Conservation (phyloP, 2,113 vertebrate genomes). For the Hirundichthys speculiger region DNA sequence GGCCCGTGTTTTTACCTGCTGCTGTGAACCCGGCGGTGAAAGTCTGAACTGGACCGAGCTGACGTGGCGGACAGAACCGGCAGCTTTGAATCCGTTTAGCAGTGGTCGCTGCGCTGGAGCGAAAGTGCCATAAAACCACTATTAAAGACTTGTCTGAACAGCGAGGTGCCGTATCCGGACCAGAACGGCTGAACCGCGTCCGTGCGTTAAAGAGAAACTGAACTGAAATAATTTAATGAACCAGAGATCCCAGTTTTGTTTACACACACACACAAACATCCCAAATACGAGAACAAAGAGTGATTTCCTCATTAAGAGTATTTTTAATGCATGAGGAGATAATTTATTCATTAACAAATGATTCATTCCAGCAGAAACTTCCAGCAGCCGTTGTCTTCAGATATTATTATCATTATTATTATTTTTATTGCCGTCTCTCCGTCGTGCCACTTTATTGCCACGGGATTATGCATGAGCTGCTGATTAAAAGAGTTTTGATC, state of each 20-base stretch:
- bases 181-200: no score
- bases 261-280: constrained; percentile 30
- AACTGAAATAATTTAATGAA: constrained; percentile 21
- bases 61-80: no score
- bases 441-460: constrained; percentile 14
- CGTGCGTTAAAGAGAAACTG: constrained; percentile 14
- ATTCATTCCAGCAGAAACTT: constrained; percentile 68
- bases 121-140: no score
- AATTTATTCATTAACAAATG: constrained; percentile 80
- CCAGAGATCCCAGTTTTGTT: constrained; percentile 13
- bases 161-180: no score
- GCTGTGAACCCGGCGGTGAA: no score
- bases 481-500: constrained; percentile 71
- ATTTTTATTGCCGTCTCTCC: constrained; percentile 28
- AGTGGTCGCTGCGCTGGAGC: no score
- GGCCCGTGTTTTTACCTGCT: no score
- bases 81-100: no score
- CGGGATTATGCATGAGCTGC: constrained; percentile 54
- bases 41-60: no score
- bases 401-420: constrained; percentile 50
- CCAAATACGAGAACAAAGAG: constrained; percentile 63
- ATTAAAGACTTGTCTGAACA: no score
- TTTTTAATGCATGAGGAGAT: constrained; percentile 79
- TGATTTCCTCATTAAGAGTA: constrained; percentile 76
- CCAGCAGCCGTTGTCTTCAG: constrained; percentile 49